These are phyloP conservation scores for Calephelis perditalis DNA, from an alignment of 2,888 invertebrate species.

Conservation along the genomic window DNA sequence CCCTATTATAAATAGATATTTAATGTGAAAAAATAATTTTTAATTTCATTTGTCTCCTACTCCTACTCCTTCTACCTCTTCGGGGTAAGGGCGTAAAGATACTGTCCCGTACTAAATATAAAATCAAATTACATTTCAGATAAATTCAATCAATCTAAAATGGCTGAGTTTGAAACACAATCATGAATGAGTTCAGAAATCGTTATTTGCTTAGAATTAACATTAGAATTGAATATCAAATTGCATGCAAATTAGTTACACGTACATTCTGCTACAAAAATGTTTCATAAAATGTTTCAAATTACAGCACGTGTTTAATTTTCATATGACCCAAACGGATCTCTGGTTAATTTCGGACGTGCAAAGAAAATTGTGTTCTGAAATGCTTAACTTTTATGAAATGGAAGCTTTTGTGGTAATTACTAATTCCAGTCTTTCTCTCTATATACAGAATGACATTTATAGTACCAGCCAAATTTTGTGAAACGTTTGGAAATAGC, in stretches of 20 bases:
- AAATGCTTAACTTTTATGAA: slow-evolving; percentile 2
- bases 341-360: slow-evolving; percentile 8
- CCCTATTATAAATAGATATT: too few species aligned
- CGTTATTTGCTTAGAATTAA: slow-evolving; percentile 42
- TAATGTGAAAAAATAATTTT: too few species aligned
- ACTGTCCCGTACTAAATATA: too few species aligned
- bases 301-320: slow-evolving; percentile 4
- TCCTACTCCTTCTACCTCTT: too few species aligned
- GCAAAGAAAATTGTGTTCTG: slow-evolving; percentile 1
- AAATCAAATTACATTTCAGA: too few species aligned
- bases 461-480: too few species aligned
- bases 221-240: slow-evolving; percentile 46
- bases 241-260: slow-evolving; percentile 36
- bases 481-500: too few species aligned
- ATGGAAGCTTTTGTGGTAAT: slow-evolving; percentile 4
- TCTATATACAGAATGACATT: too few species aligned
- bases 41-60: too few species aligned
- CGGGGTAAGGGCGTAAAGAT: too few species aligned
- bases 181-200: slow-evolving; percentile 19
- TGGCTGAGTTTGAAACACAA: not conserved
- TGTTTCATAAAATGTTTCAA: slow-evolving; percentile 13
- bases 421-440: not conserved
- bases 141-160: not conserved
- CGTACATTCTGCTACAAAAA: slow-evolving; percentile 27
- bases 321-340: slow-evolving; percentile 10